A percentile compares a stretch with the other conserved stretches of the same genome.
These are phyloP conservation scores for Megastigmus dorsalis DNA, from an alignment of 2,888 invertebrate species.

Conservation along the genomic window DNA sequence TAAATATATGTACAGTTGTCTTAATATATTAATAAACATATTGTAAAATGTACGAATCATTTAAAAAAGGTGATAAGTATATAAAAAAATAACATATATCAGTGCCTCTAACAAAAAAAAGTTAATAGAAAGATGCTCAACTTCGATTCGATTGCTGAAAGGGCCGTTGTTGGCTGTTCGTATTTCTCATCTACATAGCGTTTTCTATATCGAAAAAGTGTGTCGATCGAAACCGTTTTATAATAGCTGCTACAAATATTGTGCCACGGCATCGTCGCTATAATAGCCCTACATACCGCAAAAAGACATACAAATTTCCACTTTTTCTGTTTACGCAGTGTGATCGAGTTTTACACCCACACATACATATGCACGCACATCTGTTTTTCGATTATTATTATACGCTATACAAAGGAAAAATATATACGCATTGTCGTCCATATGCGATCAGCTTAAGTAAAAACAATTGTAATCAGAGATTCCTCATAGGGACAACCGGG, in stretches of 20 bases:
- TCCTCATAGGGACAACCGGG: constrained; percentile 44
- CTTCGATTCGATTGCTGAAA: not conserved
- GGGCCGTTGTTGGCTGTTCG: not conserved
- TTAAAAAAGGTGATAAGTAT: not conserved
- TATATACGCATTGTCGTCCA: not conserved
- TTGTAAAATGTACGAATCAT: not conserved
- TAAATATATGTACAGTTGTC: constrained; percentile 1
- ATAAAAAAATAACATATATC: no score
- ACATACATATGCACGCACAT: not conserved
- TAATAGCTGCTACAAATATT: constrained; percentile 41
- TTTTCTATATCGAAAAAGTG: constrained; percentile 17
- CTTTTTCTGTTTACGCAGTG: constrained; percentile 10
- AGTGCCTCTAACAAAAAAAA: no score
- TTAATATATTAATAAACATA: not conserved
- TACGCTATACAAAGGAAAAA: constrained; percentile 21
- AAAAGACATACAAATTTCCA: constrained; percentile 41
- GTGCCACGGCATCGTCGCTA: no score
- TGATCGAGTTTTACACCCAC: not conserved
- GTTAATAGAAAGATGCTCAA: constrained; percentile 46
- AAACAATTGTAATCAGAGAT: constrained; percentile 9
- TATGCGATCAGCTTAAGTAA: constrained; percentile 20
- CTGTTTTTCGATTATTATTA: not conserved
- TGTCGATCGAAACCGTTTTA: constrained; percentile 24
- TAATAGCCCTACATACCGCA: constrained; percentile 46
- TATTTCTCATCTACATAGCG: constrained; percentile 1